Percentiles rank a stretch among this genome's conserved stretches.
Conservation (phyloP, 1,140 invertebrate species). For the Meloidogyne hapla region DNA sequence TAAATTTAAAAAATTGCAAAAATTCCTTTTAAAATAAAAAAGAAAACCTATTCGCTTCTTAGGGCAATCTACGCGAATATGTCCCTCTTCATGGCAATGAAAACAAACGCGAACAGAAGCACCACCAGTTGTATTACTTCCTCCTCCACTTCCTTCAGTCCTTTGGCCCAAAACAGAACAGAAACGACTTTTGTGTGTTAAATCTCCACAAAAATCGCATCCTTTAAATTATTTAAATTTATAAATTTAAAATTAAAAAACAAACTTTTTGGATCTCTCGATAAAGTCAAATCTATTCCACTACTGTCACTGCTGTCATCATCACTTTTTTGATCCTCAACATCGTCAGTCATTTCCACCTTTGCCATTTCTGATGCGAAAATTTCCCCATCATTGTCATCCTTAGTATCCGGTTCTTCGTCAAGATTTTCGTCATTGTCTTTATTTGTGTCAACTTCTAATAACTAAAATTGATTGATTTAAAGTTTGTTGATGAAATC, state of each 20-base stretch:
- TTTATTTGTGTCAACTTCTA: neutral
- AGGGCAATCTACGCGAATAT: conserved; percentile 1
- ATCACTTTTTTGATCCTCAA: neutral
- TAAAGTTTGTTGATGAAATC: too few relatives aligned
- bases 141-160: neutral
- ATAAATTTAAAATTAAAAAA: neutral
- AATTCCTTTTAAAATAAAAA: too few relatives aligned
- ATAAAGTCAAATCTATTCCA: neutral
- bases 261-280: neutral
- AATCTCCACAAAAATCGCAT: conserved; percentile 3
- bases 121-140: too few relatives aligned
- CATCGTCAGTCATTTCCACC: neutral
- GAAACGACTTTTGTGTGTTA: neutral
- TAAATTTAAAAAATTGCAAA: neutral
- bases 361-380: neutral
- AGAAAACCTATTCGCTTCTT: conserved; percentile 8
- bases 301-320: neutral
- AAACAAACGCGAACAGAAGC: neutral
- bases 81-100: conserved; percentile 9
- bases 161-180: neutral
- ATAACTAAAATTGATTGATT: neutral
- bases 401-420: too few relatives aligned
- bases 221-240: neutral
- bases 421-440: neutral
- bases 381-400: neutral